A percentile compares a stretch with the other conserved stretches of the same genome.
Evolutionary conservation across 2,113 vertebrate genomes (phyloP).

Genomic region (Nothocercus julius): DNA sequence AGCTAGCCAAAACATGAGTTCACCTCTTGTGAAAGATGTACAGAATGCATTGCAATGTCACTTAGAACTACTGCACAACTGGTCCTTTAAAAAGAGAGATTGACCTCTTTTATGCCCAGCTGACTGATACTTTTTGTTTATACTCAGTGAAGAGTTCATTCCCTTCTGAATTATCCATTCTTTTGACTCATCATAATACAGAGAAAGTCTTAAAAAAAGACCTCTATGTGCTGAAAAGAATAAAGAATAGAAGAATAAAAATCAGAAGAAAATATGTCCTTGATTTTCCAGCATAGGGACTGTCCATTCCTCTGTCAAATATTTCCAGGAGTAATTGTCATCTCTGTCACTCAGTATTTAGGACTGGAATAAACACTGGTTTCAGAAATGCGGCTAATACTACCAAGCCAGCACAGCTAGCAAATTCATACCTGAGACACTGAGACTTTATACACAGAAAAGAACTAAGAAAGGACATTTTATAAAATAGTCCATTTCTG

Average conservation of each 20-base stretch:
- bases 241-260: not conserved
- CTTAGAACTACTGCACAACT: not conserved
- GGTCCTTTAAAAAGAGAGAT: not conserved
- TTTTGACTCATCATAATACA: not conserved
- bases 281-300: not conserved
- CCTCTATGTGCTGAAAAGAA: not conserved
- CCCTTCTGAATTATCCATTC: not conserved
- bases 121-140: not conserved
- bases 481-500: not conserved
- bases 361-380: not conserved
- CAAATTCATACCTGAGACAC: not conserved
- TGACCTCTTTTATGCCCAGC: not conserved
- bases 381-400: not conserved
- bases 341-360: not conserved
- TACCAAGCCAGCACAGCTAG: not conserved
- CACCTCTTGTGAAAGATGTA: not conserved
- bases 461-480: not conserved
- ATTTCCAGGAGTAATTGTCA: not conserved
- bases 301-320: not conserved
- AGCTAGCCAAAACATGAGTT: not conserved
- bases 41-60: not conserved
- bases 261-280: not conserved
- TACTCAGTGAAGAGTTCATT: not conserved
- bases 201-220: not conserved
- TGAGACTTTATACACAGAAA: not conserved